Evolutionary conservation across 2,888 invertebrate genomes (phyloP).

Genomic region (Pammene fasciana): DNA sequence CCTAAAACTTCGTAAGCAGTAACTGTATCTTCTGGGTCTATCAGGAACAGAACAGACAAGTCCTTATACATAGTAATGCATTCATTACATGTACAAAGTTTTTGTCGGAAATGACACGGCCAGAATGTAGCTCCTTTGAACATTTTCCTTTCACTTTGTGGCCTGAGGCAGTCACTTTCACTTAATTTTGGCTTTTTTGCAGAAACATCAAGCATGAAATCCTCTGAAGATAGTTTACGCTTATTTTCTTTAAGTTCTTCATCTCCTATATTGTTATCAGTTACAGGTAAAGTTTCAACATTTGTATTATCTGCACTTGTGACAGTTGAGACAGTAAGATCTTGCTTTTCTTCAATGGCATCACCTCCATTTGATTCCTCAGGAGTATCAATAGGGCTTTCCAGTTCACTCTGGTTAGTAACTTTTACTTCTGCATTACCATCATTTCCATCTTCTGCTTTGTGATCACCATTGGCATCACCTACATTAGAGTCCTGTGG

Average conservation of each 20-base stretch:
- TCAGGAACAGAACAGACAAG: conserved; percentile 87
- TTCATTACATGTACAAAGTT: conserved; percentile 87
- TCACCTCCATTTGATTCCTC: conserved; percentile 19
- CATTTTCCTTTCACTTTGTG: conserved; percentile 58
- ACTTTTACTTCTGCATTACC: neutral
- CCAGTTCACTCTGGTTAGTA: neutral
- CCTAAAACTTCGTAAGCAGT: conserved; percentile 90
- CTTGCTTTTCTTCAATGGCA: conserved; percentile 34
- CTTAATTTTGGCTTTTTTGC: conserved; percentile 65
- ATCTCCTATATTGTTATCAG: conserved; percentile 38
- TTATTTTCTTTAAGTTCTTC: conserved; percentile 55
- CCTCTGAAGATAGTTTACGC: conserved; percentile 62
- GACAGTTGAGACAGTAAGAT: conserved; percentile 45
- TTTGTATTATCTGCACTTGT: conserved; percentile 42
- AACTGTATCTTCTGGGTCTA: conserved; percentile 92
- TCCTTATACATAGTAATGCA: conserved; percentile 89
- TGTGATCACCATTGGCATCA: neutral
- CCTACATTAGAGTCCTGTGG: conserved; percentile 23
- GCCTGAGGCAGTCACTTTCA: conserved; percentile 58
- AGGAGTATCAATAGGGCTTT: neutral
- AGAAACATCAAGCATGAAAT: conserved; percentile 47
- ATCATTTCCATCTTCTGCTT: conserved; percentile 15
- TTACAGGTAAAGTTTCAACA: conserved; percentile 34
- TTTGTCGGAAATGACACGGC: conserved; percentile 89
- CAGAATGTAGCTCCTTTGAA: conserved; percentile 88